Conservation (phyloP, 64 coral and sea anemone genomes). For the Actinia equina region DNA sequence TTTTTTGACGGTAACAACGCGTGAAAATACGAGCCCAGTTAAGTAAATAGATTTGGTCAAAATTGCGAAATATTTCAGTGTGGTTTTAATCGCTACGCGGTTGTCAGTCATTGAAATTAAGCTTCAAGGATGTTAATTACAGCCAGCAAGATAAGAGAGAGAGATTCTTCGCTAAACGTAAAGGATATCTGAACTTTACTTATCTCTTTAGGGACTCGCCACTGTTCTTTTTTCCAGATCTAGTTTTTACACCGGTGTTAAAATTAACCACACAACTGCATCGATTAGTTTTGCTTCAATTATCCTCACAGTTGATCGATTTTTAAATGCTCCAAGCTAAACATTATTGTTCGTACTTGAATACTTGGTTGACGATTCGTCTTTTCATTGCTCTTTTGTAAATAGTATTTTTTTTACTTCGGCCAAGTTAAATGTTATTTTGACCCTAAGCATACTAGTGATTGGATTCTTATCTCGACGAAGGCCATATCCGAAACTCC, state of each 20-base stretch:
- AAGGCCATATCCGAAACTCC: neutral
- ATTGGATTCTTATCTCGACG: neutral
- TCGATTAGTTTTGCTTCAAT: neutral
- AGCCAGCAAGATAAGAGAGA: neutral
- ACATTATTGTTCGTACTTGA: neutral
- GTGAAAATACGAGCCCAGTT: neutral
- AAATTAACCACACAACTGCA: neutral
- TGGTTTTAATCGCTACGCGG: neutral
- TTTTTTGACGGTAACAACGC: neutral
- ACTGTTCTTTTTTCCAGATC: neutral
- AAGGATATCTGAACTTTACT: neutral
- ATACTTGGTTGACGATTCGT: neutral
- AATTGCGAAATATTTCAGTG: neutral
- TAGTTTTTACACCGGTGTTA: no score
- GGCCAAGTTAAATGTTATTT: constrained; percentile 2
- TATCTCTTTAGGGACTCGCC: neutral
- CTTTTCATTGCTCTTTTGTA: neutral
- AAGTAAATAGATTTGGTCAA: neutral
- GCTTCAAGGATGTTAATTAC: constrained; percentile 6
- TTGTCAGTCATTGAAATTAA: constrained; percentile 13
- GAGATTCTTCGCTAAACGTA: neutral
- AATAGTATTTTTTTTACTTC: neutral
- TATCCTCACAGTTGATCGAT: neutral
- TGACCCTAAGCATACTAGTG: neutral
- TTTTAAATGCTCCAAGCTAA: neutral